Evolutionary conservation across 2,888 invertebrate species (phyloP).

Genomic region (Beris chalybata): DNA sequence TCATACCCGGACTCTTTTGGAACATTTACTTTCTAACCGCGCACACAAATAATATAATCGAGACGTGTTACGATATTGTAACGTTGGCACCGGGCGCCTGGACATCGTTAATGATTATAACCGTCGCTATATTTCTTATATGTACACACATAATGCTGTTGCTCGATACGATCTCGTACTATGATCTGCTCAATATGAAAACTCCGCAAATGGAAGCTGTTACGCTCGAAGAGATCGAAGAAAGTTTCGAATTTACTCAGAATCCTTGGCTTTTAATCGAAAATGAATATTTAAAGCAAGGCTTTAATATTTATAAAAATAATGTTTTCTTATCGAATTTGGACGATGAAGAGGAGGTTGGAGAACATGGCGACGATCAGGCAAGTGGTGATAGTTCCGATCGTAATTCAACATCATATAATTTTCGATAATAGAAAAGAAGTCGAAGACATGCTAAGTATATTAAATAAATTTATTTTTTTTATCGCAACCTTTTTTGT

Average conservation of each 20-base stretch:
- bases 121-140: conserved; percentile 43
- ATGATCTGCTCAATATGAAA: conserved; percentile 41
- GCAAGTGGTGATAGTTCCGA: conserved; percentile 12
- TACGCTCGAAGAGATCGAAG: conserved; percentile 27
- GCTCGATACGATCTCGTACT: conserved; percentile 44
- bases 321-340: neutral
- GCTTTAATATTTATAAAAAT: conserved; percentile 17
- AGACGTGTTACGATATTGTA: conserved; percentile 43
- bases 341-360: conserved; percentile 2
- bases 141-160: conserved; percentile 44
- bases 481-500: neutral
- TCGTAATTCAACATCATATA: neutral
- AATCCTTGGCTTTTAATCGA: conserved; percentile 8
- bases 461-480: neutral
- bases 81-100: conserved; percentile 40
- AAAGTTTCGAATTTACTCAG: conserved; percentile 14
- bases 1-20: conserved; percentile 44
- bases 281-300: conserved; percentile 18
- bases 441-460: too few species aligned
- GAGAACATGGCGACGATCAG: neutral
- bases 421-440: neutral
- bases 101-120: conserved; percentile 41
- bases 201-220: conserved; percentile 12
- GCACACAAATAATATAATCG: conserved; percentile 43
- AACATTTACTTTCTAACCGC: conserved; percentile 44